Conservation (phyloP, 2,113 vertebrate species). For the Hoplias malabaricus region DNA sequence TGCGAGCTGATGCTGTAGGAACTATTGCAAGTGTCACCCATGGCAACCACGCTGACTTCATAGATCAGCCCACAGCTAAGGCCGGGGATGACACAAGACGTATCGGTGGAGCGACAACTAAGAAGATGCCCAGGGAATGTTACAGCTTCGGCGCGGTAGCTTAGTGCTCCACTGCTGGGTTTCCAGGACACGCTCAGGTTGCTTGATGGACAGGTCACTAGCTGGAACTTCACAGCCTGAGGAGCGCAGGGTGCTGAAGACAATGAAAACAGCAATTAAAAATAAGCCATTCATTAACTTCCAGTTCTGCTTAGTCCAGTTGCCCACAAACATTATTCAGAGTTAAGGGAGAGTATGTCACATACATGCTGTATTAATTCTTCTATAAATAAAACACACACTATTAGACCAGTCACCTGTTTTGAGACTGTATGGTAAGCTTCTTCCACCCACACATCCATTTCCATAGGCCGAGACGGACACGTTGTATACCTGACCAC, state of each 20-base stretch:
- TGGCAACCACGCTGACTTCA: constrained; percentile 46
- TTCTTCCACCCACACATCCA: neutral
- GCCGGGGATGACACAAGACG: constrained; percentile 27
- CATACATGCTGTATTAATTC: too few species aligned
- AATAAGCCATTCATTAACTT: neutral
- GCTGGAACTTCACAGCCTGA: neutral
- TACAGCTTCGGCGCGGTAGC: constrained; percentile 36
- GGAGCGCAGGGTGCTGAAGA: neutral
- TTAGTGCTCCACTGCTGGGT: constrained; percentile 20
- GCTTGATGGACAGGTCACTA: constrained; percentile 38
- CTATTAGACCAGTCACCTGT: neutral
- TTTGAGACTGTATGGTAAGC: neutral
- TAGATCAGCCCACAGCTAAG: constrained; percentile 42
- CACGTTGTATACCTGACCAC: constrained; percentile 50
- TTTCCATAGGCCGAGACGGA: constrained; percentile 16
- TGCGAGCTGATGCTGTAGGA: constrained; percentile 14
- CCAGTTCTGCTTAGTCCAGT: too few species aligned
- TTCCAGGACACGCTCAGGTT: constrained; percentile 43
- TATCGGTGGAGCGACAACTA: neutral
- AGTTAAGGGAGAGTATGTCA: too few species aligned
- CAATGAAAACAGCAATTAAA: neutral
- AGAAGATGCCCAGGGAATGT: neutral
- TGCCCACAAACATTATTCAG: too few species aligned
- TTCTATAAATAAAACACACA: too few species aligned
- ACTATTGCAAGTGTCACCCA: constrained; percentile 43